Percentiles rank a stretch among this genome's conserved stretches.
These are phyloP conservation scores for Acyrthosiphon pisum DNA, from an alignment of 1,140 invertebrate species.

Conservation along the genomic window DNA sequence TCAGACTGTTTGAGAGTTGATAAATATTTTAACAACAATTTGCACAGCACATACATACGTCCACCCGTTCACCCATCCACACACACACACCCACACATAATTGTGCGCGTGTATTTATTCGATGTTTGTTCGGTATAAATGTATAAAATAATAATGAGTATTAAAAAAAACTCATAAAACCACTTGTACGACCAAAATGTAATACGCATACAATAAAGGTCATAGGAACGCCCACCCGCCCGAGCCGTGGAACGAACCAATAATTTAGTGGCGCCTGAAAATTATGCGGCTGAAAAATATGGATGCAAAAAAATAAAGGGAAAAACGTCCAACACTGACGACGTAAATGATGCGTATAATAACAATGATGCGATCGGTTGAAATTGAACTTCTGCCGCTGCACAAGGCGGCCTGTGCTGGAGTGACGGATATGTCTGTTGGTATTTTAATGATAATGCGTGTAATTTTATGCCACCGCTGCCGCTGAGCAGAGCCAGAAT, in stretches of 20 bases:
- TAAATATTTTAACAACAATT: not conserved
- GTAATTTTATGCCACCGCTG: not conserved
- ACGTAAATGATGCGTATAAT: no score
- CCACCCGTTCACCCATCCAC: no score
- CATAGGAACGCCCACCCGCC: not conserved
- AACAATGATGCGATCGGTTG: not conserved
- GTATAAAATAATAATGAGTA: not conserved
- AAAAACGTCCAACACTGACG: not conserved
- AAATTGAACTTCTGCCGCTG: not conserved
- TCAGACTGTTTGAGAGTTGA: not conserved
- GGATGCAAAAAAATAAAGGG: not conserved
- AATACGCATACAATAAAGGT: not conserved
- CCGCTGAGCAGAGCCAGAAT: not conserved
- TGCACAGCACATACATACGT: not conserved
- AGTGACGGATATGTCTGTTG: not conserved
- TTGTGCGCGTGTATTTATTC: not conserved
- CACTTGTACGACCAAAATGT: not conserved
- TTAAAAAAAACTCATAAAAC: not conserved
- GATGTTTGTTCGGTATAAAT: not conserved
- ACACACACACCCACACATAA: not conserved
- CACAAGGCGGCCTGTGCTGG: no score
- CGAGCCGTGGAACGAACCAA: not conserved
- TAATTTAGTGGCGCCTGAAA: not conserved
- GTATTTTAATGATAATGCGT: slow-evolving; percentile 1
- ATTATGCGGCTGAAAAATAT: not conserved